These are phyloP conservation scores for Microtus pennsylvanicus DNA, from an alignment of 2,113 vertebrate species.

Conservation along the genomic window DNA sequence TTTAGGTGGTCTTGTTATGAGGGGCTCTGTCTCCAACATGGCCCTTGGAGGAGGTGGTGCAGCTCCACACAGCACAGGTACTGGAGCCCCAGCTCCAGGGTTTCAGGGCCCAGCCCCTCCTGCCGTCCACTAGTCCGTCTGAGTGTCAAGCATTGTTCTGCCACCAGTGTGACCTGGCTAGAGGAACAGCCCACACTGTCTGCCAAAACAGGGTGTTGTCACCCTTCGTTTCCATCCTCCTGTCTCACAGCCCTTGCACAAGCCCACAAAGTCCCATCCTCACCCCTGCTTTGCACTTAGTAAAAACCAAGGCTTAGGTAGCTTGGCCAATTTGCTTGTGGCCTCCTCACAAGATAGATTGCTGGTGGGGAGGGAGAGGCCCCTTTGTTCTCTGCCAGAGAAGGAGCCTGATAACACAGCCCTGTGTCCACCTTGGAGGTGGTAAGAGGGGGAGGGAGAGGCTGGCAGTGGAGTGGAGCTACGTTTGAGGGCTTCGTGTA, in stretches of 20 bases:
- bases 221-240: background rate
- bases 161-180: background rate
- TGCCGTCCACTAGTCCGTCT: background rate
- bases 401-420: background rate
- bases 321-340: too few species aligned
- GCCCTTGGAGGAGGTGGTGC: background rate
- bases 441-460: too few species aligned
- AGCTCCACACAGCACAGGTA: rapidly evolving
- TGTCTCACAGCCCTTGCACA: background rate
- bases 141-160: too few species aligned
- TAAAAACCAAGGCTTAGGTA: background rate
- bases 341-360: background rate
- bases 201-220: background rate
- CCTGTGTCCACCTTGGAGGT: background rate
- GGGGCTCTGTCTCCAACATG: background rate
- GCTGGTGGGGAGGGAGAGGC: too few species aligned
- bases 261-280: background rate
- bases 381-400: background rate
- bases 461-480: background rate
- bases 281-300: background rate
- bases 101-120: background rate
- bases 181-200: rapidly evolving
- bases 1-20: background rate
- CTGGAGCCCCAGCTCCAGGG: background rate
- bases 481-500: background rate